Percentiles rank a stretch among this genome's conserved stretches.
These are phyloP conservation scores for Microctenopoma stevenorrisi DNA, from an alignment of 2,797 vertebrate genomes.

Conservation along the genomic window DNA sequence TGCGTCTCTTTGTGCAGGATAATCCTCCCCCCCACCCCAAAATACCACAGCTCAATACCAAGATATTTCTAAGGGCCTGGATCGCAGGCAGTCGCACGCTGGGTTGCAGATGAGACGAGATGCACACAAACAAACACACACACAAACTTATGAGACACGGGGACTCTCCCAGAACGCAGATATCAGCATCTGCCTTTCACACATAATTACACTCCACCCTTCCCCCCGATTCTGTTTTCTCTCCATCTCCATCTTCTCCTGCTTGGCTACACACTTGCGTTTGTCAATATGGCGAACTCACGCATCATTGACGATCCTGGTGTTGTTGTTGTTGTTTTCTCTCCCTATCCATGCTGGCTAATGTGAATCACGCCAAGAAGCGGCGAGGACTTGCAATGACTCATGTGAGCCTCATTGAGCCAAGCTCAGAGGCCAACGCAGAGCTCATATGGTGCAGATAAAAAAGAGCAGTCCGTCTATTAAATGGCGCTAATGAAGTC, in stretches of 20 bases:
- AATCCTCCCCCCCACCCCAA: constrained; percentile 63
- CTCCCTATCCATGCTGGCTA: constrained; percentile 44
- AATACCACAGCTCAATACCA: constrained; percentile 66
- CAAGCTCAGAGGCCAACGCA: constrained; percentile 45
- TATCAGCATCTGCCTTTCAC: constrained; percentile 70
- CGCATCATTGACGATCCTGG: constrained; percentile 63
- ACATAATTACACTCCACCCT: constrained; percentile 68
- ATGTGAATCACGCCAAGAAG: constrained; percentile 64
- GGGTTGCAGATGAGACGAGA: constrained; percentile 33
- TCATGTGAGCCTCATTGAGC: constrained; percentile 72
- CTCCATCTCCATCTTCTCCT: constrained; percentile 36
- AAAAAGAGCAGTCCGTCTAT: constrained; percentile 16
- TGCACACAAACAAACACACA: constrained; percentile 24
- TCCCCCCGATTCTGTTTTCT: constrained; percentile 8
- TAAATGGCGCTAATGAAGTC: constrained; percentile 3
- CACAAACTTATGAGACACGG: constrained; percentile 43
- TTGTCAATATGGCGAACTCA: constrained; percentile 70
- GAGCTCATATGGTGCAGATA: constrained; percentile 36
- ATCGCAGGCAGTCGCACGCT: constrained; percentile 46
- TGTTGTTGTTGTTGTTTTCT: constrained; percentile 58
- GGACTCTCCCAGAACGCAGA: constrained; percentile 55
- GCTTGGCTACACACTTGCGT: constrained; percentile 38
- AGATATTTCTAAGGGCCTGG: constrained; percentile 60
- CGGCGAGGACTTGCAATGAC: constrained; percentile 44
- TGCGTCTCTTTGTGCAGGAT: constrained; percentile 56